Base-by-base conservation (phyloP, 2,888 invertebrate species). In the Pseudococcus viburni region DNA sequence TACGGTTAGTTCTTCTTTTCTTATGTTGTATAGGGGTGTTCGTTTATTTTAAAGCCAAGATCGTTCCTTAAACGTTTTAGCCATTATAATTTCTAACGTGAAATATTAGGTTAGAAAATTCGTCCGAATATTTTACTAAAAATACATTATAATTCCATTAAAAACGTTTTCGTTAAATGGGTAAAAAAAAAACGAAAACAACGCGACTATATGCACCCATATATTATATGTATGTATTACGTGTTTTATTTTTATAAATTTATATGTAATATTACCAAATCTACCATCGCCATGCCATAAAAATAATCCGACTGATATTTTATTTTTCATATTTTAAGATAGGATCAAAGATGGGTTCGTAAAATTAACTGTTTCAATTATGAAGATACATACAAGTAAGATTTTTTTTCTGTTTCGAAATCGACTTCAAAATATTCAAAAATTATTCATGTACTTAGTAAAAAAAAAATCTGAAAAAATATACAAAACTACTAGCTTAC, bases 91-190 rank as follows among this genome's bases (percentile, higher is more conserved):
- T 26, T 33, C 17, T 73, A 33, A 73, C 39, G 12, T 73, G 73
- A 73, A 73, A 73, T 73, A 73, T 73, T 73, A 73, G 73, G 33
- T 73, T 33, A 33, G 59, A 73, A 73, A 73, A 73, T 33, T 73
- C 73, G 39, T 33, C 26, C 39, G 73, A 33, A 73, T 33, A 73
- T 73, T 26, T 73, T 33, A 39, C 39, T 33, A 73, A 33, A 73
- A 73, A 73, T 73, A 73, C 73, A 73, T 73, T 73, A 73, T 73
- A 73, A 73, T 73, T 73, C 73, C 73, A 73, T 73, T 73, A 73
- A 73, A 73, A 73, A 73, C 33, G 73, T 73, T 73, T 73, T 39
- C 17, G 73, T 73, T 33, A 73, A 39, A 73, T 33, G 73, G 73
- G 39, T 9, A 59, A 59, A 33, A 33, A 33, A 33, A 33, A 33